Evolutionary conservation across 2,797 vertebrate genomes (phyloP).

Genomic region (Sternotherus odoratus): DNA sequence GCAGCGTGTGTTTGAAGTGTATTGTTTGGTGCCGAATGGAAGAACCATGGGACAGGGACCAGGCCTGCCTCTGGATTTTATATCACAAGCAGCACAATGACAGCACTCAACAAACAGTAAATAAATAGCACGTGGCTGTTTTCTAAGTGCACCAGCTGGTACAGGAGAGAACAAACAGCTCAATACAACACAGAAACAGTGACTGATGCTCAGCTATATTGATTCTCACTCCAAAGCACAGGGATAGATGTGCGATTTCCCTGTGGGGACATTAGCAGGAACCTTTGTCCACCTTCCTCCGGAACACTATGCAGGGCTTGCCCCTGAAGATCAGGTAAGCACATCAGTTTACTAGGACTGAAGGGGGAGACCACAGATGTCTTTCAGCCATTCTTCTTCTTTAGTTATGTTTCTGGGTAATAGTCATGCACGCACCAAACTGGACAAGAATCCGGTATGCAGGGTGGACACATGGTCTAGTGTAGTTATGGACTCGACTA

Average conservation of each 20-base stretch:
- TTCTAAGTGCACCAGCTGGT: accelerated
- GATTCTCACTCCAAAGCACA: accelerated
- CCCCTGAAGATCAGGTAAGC: not conserved
- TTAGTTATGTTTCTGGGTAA: not conserved
- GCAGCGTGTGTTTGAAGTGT: slow-evolving; percentile 47
- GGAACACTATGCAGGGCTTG: not conserved
- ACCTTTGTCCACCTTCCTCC: not conserved
- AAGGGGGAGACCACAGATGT: not conserved
- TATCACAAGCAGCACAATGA: not conserved
- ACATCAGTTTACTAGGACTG: not conserved
- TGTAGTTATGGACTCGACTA: not conserved
- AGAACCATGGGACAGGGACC: not conserved
- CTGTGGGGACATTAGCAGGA: not conserved
- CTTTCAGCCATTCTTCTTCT: not conserved
- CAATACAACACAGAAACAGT: not conserved
- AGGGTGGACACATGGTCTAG: not conserved
- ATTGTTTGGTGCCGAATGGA: not conserved
- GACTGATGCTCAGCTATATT: not conserved
- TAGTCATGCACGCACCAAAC: not conserved
- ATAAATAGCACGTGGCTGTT: not conserved
- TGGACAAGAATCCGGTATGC: not conserved
- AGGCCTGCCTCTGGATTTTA: slow-evolving; percentile 44
- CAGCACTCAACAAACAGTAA: not conserved
- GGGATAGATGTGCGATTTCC: not conserved
- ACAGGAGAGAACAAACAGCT: not conserved